These are phyloP conservation scores for Drosophila simulans DNA, from an alignment of 1,140 invertebrate species.

Conservation along the genomic window DNA sequence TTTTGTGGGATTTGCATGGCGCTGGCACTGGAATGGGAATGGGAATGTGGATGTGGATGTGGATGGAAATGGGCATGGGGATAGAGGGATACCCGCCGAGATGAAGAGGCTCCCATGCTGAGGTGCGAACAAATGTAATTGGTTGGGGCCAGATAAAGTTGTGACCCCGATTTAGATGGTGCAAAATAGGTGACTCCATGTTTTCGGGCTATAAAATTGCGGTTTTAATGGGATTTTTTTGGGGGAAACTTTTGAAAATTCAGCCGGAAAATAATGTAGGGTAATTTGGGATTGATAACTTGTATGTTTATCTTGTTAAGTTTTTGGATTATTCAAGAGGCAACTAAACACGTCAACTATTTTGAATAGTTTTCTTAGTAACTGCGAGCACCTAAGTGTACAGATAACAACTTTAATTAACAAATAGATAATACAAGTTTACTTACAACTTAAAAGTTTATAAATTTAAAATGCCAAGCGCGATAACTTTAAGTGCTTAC, in stretches of 20 bases:
- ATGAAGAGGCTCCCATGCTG: not conserved
- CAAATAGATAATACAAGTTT: not conserved
- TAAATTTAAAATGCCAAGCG: not conserved
- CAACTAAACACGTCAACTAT: no score
- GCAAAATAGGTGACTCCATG: not conserved
- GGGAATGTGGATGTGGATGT: not conserved
- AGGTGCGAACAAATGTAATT: slow-evolving; percentile 46
- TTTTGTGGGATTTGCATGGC: slow-evolving; percentile 36
- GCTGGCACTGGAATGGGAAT: not conserved
- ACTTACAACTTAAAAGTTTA: not conserved
- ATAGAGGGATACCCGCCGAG: not conserved
- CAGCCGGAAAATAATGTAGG: not conserved
- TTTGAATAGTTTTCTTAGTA: not conserved
- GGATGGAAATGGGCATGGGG: not conserved
- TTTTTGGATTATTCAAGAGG: not conserved
- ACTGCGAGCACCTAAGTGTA: no score
- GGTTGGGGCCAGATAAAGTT: slow-evolving; percentile 29
- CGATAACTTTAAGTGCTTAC: no score
- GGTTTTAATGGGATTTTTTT: not conserved
- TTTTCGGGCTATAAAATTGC: not conserved
- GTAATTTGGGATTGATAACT: not conserved
- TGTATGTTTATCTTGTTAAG: not conserved
- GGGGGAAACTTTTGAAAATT: not conserved
- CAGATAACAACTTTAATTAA: not conserved
- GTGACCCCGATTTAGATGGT: slow-evolving; percentile 12